These are phyloP conservation scores for Manacus vitellinus DNA, from an alignment of 2,113 vertebrate species.

Conservation along the genomic window DNA sequence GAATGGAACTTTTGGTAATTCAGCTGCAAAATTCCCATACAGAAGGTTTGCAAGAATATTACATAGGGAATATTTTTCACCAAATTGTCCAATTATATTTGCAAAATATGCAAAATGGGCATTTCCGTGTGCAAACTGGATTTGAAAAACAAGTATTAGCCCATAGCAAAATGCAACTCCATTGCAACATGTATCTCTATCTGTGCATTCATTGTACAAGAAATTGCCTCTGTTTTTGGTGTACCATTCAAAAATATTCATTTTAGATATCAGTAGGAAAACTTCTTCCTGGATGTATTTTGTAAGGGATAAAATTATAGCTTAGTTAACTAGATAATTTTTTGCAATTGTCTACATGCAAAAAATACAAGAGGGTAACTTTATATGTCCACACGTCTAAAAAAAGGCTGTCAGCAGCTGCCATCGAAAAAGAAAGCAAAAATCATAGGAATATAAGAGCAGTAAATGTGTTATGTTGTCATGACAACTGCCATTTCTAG, in stretches of 20 bases:
- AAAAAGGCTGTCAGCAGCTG: not conserved
- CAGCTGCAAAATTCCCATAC: not conserved
- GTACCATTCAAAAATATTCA: not conserved
- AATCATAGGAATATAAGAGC: not conserved
- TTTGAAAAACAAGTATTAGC: not conserved
- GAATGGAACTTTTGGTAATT: not conserved
- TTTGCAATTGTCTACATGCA: not conserved
- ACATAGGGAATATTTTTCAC: not conserved
- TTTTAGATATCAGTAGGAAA: not conserved
- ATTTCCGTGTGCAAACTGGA: not conserved
- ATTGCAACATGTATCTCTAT: not conserved
- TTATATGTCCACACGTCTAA: not conserved
- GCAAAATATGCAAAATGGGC: not conserved
- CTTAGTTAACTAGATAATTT: not conserved
- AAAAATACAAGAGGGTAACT: not conserved
- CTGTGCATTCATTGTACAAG: not conserved
- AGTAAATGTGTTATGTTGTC: constrained; percentile 43
- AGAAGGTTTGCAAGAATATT: not conserved
- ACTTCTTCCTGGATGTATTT: not conserved
- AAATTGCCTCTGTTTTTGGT: not conserved
- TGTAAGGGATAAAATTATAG: not conserved
- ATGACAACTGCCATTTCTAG: constrained; percentile 54
- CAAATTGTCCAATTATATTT: not conserved
- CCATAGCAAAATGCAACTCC: not conserved
- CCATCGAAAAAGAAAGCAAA: not conserved